phyloP scores from a whole-genome alignment of 2,797 vertebrate genomes.

The Microchirus variegatus region DNA sequence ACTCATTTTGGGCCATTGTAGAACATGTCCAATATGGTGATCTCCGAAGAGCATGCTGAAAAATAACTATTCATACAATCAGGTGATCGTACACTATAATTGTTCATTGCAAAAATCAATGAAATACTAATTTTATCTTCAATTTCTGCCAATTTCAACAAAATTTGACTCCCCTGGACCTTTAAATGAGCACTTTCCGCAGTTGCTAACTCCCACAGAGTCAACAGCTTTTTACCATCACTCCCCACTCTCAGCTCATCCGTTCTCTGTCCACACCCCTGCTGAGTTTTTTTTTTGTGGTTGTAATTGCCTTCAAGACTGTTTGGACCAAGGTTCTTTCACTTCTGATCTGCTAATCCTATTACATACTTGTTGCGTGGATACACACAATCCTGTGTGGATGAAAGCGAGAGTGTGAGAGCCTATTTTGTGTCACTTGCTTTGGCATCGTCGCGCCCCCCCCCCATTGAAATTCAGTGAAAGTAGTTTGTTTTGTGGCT shows the following conservation, averaged over 20 bases:
- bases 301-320: slow-evolving; percentile 67
- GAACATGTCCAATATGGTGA: too few species aligned
- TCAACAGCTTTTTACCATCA: slow-evolving; percentile 15
- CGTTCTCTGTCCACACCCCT: slow-evolving; percentile 8
- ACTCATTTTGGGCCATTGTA: too few species aligned
- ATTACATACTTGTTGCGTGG: slow-evolving; percentile 73
- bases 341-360: slow-evolving; percentile 75
- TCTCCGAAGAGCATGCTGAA: too few species aligned
- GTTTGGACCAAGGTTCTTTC: slow-evolving; percentile 62
- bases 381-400: slow-evolving; percentile 58
- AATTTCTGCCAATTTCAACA: too few species aligned
- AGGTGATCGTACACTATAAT: too few species aligned
- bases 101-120: too few species aligned
- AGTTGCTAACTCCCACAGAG: too few species aligned
- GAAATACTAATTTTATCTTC: too few species aligned
- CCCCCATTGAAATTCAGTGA: slow-evolving; percentile 15
- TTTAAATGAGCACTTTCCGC: too few species aligned
- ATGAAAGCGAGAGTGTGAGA: slow-evolving; percentile 44
- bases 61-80: too few species aligned
- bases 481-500: slow-evolving; percentile 48
- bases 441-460: slow-evolving; percentile 32
- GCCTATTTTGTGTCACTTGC: slow-evolving; percentile 67
- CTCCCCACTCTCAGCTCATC: slow-evolving; percentile 1
- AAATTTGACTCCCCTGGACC: too few species aligned
- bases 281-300: slow-evolving; percentile 35